Evolutionary conservation across 2,888 invertebrate genomes (phyloP).

Genomic region (Euzophera pinguis): DNA sequence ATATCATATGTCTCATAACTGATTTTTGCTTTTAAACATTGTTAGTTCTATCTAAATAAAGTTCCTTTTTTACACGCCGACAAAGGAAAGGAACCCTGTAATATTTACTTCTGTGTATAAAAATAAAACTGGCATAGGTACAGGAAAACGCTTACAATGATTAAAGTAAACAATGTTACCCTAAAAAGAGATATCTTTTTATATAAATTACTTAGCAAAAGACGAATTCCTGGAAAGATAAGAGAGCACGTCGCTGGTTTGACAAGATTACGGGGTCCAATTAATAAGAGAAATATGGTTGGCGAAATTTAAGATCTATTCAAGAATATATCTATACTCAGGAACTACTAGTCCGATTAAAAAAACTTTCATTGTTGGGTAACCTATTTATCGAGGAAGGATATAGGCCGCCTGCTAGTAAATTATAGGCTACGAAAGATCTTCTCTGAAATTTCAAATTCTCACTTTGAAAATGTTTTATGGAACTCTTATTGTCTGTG

Average conservation of each 20-base stretch:
- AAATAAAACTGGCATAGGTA: not conserved
- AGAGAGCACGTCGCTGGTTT: conserved; percentile 54
- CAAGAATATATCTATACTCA: not conserved
- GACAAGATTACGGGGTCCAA: conserved; percentile 39
- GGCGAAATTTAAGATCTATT: not conserved
- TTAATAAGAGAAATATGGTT: conserved; percentile 14
- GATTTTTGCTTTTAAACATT: too few relatives aligned
- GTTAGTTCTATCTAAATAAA: too few relatives aligned
- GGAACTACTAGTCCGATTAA: not conserved
- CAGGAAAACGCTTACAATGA: conserved; percentile 58
- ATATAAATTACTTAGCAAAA: conserved; percentile 70
- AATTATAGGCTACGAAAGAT: too few relatives aligned
- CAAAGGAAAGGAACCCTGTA: too few relatives aligned
- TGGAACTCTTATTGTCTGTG: too few relatives aligned
- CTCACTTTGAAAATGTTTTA: too few relatives aligned
- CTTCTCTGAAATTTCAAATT: too few relatives aligned
- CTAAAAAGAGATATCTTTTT: conserved; percentile 55
- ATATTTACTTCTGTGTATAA: not conserved
- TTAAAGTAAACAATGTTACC: conserved; percentile 65
- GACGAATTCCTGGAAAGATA: conserved; percentile 72
- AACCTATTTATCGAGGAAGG: too few relatives aligned
- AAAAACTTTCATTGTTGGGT: too few relatives aligned
- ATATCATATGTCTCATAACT: too few relatives aligned
- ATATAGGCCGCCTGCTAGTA: too few relatives aligned
- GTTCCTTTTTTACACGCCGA: too few relatives aligned